These are phyloP conservation scores for Phylloscopus whistleri DNA, from an alignment of 2,113 vertebrate genomes.

Conservation along the genomic window DNA sequence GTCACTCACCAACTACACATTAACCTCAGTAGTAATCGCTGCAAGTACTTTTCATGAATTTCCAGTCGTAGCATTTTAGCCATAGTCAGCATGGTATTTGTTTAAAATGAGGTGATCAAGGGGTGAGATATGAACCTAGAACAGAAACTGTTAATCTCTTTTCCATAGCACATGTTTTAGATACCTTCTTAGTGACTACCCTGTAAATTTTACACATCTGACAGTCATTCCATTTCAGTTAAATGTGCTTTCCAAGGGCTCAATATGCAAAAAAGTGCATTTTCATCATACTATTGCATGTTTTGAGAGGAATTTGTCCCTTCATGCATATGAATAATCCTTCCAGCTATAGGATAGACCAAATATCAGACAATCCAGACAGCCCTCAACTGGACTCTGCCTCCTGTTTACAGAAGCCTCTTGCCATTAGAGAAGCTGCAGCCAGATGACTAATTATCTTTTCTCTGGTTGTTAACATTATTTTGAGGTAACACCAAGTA, in stretches of 20 bases:
- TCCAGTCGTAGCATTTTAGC: background rate
- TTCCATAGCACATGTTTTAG: background rate
- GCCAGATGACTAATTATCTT: background rate
- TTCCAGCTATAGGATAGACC: background rate
- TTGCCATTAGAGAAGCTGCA: background rate
- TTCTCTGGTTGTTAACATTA: background rate
- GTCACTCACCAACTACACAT: background rate
- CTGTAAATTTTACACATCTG: background rate
- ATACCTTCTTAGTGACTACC: background rate
- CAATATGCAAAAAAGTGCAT: background rate
- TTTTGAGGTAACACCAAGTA: background rate
- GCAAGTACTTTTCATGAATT: background rate
- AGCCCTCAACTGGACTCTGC: background rate
- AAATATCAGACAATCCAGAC: background rate
- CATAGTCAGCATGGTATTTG: background rate
- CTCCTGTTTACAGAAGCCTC: background rate
- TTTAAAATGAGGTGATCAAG: background rate
- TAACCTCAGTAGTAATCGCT: background rate
- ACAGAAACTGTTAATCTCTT: background rate
- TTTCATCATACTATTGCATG: background rate
- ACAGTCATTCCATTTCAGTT: background rate
- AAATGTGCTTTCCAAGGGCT: background rate
- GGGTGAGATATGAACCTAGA: background rate
- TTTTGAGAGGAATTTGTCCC: background rate
- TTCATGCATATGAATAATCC: background rate